Evolutionary conservation across 1,140 invertebrate species (phyloP).

Genomic region (Heliothis subflexa): DNA sequence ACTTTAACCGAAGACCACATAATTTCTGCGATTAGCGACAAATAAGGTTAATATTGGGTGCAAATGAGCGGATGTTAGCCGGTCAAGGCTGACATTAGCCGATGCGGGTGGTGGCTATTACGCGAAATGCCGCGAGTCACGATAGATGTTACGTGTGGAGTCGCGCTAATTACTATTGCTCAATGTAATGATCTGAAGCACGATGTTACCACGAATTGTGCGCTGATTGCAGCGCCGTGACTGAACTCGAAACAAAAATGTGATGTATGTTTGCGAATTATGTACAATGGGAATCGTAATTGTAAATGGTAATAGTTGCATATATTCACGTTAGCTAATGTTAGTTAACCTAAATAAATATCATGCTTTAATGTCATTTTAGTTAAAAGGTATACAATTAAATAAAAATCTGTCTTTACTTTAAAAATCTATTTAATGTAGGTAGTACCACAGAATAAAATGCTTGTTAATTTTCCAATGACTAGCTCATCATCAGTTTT

Average conservation of each 20-base stretch:
- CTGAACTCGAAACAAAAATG: background rate
- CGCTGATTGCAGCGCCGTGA: background rate
- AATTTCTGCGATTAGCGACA: background rate
- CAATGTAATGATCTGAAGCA: background rate
- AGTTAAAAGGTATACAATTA: too few species aligned
- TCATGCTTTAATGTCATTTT: too few species aligned
- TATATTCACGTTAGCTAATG: too few species aligned
- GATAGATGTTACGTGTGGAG: background rate
- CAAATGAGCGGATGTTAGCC: conserved; percentile 4
- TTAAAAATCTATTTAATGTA: too few species aligned
- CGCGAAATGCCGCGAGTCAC: conserved; percentile 2
- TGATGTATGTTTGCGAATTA: too few species aligned
- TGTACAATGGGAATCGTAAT: too few species aligned
- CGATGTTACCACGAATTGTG: background rate
- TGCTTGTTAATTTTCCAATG: too few species aligned
- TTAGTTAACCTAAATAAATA: too few species aligned
- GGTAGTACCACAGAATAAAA: too few species aligned
- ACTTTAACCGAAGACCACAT: background rate
- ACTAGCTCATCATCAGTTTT: too few species aligned
- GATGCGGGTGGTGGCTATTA: background rate
- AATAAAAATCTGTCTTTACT: too few species aligned
- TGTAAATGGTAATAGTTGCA: too few species aligned
- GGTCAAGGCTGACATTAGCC: conserved; percentile 32
- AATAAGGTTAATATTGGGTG: conserved; percentile 10
- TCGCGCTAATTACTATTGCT: conserved; percentile 9